Percentiles rank a stretch among this genome's conserved stretches.
phyloP scores from a whole-genome alignment of 2,797 vertebrate species.

The Cirrhinus mrigala region DNA sequence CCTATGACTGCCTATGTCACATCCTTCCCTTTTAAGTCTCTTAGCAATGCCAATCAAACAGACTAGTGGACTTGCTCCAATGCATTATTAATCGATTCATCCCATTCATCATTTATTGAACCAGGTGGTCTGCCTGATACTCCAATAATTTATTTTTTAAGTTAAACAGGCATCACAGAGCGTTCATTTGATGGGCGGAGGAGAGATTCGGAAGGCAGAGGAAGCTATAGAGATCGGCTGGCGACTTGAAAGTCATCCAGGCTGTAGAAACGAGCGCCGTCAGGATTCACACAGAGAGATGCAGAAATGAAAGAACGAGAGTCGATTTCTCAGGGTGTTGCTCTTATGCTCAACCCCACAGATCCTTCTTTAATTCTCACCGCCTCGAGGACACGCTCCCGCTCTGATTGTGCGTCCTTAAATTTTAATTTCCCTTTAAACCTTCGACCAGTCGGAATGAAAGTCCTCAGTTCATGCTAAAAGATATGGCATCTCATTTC shows the following conservation, averaged over 20 bases:
- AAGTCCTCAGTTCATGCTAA: not conserved
- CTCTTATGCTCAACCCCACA: not conserved
- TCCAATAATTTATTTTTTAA: conserved; percentile 54
- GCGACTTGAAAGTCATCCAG: conserved; percentile 43
- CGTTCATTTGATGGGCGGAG: conserved; percentile 31
- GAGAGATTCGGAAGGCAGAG: not conserved
- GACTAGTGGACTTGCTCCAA: conserved; percentile 38
- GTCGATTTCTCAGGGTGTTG: conserved; percentile 18
- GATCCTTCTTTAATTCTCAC: conserved; percentile 15
- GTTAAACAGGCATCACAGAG: conserved; percentile 32
- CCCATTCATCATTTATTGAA: conserved; percentile 52
- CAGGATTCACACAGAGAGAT: conserved; percentile 36
- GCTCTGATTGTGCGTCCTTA: not conserved
- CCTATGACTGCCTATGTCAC: conserved; percentile 40
- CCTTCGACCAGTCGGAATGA: not conserved
- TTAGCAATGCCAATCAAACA: conserved; percentile 30
- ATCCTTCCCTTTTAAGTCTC: conserved; percentile 45
- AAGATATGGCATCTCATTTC: not conserved
- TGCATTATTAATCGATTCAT: conserved; percentile 62
- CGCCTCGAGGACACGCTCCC: not conserved
- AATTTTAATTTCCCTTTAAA: not conserved
- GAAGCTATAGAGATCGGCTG: conserved; percentile 17
- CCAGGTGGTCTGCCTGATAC: conserved; percentile 60
- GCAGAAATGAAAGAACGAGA: conserved; percentile 46
- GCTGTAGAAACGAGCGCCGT: conserved; percentile 10